Evolutionary conservation across 1,140 invertebrate species (phyloP).

Genomic region (Hesperophylax magnus): DNA sequence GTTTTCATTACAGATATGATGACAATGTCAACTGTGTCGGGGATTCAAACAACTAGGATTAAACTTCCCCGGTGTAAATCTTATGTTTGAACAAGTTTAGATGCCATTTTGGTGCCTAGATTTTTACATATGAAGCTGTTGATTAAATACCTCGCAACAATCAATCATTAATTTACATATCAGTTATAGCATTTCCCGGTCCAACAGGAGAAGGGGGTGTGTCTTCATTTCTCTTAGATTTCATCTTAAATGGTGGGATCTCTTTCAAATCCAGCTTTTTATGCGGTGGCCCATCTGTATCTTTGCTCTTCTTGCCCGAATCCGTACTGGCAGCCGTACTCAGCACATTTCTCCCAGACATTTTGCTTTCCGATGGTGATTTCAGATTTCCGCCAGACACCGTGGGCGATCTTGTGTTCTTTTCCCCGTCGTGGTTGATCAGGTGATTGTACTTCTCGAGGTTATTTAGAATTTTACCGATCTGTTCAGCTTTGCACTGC

Average conservation of each 20-base stretch:
- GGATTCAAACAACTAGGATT: no score
- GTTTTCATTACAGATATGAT: no score
- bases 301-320: slow-evolving; percentile 64
- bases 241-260: slow-evolving; percentile 68
- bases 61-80: no score
- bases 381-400: slow-evolving; percentile 69
- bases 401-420: slow-evolving; percentile 71
- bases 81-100: no score
- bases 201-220: slow-evolving; percentile 31
- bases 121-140: no score
- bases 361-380: slow-evolving; percentile 62
- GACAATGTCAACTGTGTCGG: no score
- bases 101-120: no score
- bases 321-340: slow-evolving; percentile 60
- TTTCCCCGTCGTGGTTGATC: slow-evolving; percentile 74
- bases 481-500: slow-evolving; percentile 91
- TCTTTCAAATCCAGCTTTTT: slow-evolving; percentile 68
- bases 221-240: slow-evolving; percentile 56
- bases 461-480: slow-evolving; percentile 90
- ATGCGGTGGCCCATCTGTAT: slow-evolving; percentile 64
- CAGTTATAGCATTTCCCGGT: slow-evolving; percentile 52
- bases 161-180: slow-evolving; percentile 44
- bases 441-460: slow-evolving; percentile 87
- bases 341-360: slow-evolving; percentile 62
- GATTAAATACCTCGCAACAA: no score